These are phyloP conservation scores for Noctua pronuba DNA, from an alignment of 2,888 invertebrate species.

Conservation along the genomic window DNA sequence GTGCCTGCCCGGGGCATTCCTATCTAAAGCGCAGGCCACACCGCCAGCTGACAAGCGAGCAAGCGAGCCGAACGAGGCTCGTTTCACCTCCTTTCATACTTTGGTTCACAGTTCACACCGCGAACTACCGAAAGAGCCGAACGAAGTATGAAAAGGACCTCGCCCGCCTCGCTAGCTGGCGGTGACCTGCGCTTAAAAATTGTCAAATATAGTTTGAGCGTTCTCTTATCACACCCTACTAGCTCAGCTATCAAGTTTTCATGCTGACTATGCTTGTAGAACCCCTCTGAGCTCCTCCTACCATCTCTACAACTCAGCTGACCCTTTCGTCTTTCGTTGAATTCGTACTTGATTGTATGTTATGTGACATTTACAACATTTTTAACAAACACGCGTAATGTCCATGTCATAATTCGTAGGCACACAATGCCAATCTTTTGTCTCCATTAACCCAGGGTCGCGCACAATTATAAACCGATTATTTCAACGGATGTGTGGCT, in stretches of 20 bases:
- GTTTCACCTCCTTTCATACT: no score
- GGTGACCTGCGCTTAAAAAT: neutral
- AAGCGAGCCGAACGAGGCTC: no score
- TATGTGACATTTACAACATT: constrained; percentile 29
- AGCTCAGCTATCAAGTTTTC: neutral
- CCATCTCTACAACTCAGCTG: neutral
- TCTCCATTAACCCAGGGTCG: constrained; percentile 64
- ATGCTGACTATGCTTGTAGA: neutral
- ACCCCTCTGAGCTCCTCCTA: neutral
- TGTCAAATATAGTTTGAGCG: neutral
- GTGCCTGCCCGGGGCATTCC: neutral
- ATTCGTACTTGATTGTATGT: neutral
- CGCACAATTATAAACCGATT: constrained; percentile 80
- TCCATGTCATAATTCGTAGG: constrained; percentile 62
- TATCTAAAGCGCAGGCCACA: no score
- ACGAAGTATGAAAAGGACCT: no score
- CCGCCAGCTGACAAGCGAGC: no score
- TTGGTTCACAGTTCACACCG: no score
- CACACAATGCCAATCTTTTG: constrained; percentile 68
- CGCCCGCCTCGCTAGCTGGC: no score
- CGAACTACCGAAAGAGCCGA: no score
- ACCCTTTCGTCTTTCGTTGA: neutral
- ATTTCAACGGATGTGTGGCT: constrained; percentile 68
- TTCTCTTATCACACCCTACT: neutral
- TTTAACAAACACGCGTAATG: constrained; percentile 30